Evolutionary conservation across 2,888 invertebrate genomes (phyloP), one percentile per base, ranked within the genome.

Genomic region (Hetaerina titia): DNA sequence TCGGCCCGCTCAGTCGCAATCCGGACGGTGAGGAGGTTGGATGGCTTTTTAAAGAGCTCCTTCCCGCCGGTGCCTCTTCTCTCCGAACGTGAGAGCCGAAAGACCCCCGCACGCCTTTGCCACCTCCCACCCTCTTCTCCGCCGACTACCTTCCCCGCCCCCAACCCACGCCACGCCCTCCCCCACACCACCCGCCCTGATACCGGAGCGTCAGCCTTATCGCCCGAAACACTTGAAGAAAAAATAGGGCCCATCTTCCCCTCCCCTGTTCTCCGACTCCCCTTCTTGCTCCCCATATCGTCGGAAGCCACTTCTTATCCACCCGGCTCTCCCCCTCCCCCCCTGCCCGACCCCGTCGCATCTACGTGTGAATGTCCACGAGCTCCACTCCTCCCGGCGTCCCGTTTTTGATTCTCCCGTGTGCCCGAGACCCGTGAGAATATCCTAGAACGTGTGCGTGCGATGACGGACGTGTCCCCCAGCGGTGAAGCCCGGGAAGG

Each of bases 1-100:
- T 56, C 45, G 69, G 56, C 56, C 92, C 92, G 92, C 92, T 92
- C 92, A 92, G 92, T 92, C 92, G 69, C 92, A 92, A 92, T 60
- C 92, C 69, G 92, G 92, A 69, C 92, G 92, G 92, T 69, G 92
- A 74, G 57, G 92, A 64, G 92, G 92, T 92, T 45, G 92, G 92
- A 56, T 69, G 92, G 69, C 92, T 92, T 69, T 81, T n/a, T 56
- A 64, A 60, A 90, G 92, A 92, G 69, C 92, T 92, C 69, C 69
- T 64, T 92, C 69, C 8, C 60, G 8, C 45, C 92, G 92, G 57
- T 56, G 92, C 31, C 64, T 60, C 56, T 45, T 56, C 81, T 25
- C 25, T 31, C 81, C 81, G 25, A 81, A 81, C 81, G 81, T 81
- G 81, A 81, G 25, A n/a, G 69, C 22, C 22, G n/a, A 22, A 6